phyloP scores from a whole-genome alignment of 2,113 vertebrate species.

The Microtus ochrogaster region DNA sequence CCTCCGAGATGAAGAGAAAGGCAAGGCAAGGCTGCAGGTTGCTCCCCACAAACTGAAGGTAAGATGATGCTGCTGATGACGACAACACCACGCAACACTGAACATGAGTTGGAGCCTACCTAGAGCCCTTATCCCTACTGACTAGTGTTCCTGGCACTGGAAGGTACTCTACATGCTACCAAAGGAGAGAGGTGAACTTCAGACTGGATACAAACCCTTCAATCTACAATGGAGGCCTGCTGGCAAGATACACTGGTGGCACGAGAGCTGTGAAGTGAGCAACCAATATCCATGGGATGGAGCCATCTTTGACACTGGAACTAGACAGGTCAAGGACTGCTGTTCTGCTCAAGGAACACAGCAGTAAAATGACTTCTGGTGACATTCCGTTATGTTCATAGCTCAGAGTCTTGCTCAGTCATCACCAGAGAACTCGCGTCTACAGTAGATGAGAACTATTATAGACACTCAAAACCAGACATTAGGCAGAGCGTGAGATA shows the following conservation, averaged over 20 bases:
- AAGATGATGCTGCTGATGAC: too few species aligned
- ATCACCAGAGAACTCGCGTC: not conserved
- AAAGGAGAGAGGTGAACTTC: not conserved
- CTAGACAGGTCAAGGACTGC: not conserved
- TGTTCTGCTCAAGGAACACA: not conserved
- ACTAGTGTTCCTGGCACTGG: not conserved
- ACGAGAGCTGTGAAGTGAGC: not conserved
- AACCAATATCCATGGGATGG: not conserved
- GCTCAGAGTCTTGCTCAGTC: not conserved
- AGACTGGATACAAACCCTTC: not conserved
- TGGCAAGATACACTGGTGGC: not conserved
- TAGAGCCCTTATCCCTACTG: too few species aligned
- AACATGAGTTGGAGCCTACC: too few species aligned
- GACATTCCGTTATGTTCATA: not conserved
- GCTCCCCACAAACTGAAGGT: too few species aligned
- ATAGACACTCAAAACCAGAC: not conserved
- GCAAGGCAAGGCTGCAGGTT: too few species aligned
- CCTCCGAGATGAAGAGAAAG: too few species aligned
- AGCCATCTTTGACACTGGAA: not conserved
- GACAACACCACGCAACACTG: too few species aligned
- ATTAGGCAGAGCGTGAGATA: not conserved
- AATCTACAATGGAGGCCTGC: not conserved
- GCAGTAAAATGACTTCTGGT: not conserved
- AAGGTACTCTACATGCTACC: not conserved
- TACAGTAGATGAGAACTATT: not conserved